Conservation (phyloP, 2,113 vertebrate species). For the Marmota monax region DNA sequence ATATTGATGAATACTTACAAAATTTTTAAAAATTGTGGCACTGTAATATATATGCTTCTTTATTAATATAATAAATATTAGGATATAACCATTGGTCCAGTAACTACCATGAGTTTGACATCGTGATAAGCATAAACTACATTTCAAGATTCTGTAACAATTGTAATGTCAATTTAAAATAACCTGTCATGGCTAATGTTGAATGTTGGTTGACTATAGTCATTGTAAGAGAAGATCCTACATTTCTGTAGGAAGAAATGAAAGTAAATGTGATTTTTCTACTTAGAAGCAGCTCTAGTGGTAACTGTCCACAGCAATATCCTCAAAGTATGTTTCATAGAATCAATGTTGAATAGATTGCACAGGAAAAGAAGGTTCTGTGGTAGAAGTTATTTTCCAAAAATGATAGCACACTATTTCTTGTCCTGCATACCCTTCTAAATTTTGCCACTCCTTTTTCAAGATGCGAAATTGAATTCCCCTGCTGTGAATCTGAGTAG, state of each 20-base stretch:
- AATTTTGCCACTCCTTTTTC: not conserved
- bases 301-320: constrained; percentile 2
- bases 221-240: too few relatives aligned
- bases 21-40: not conserved
- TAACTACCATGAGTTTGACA: too few relatives aligned
- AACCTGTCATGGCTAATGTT: too few relatives aligned
- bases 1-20: not conserved
- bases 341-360: not conserved
- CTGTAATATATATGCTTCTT: too few relatives aligned
- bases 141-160: too few relatives aligned
- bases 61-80: not conserved
- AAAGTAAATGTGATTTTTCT: not conserved
- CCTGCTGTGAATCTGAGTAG: not conserved
- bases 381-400: not conserved
- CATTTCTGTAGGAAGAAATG: not conserved
- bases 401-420: not conserved
- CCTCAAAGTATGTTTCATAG: not conserved
- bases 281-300: not conserved
- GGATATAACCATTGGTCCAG: not conserved
- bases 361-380: not conserved
- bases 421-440: not conserved
- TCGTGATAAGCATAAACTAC: too few relatives aligned
- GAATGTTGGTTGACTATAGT: too few relatives aligned
- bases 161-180: too few relatives aligned
- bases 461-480: not conserved